A percentile compares a stretch with the other conserved stretches of the same genome.
phyloP scores from a whole-genome alignment of 2,888 invertebrate species.

The Dysmachus trigonus region DNA sequence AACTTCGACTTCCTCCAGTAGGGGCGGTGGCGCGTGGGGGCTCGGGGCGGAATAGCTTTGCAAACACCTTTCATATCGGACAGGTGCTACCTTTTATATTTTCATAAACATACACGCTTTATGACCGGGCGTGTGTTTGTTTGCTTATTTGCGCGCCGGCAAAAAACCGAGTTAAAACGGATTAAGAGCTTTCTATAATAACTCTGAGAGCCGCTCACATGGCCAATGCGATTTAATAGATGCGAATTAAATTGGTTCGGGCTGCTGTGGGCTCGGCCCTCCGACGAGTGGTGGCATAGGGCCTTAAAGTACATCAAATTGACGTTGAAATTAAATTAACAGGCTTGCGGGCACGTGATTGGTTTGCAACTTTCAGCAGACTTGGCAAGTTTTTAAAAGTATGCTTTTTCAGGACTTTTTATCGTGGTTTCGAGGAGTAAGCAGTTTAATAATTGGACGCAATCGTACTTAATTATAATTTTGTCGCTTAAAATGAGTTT shows the following conservation, averaged over 20 bases:
- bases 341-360: background rate
- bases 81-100: background rate
- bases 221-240: conserved; percentile 37
- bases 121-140: background rate
- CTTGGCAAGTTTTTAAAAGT: background rate
- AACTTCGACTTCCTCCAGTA: background rate
- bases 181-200: conserved; percentile 36
- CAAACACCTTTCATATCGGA: conserved; percentile 1
- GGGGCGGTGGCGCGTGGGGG: background rate
- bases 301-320: background rate
- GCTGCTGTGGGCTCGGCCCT: background rate
- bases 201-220: conserved; percentile 2
- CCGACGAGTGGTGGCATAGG: background rate
- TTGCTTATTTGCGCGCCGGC: background rate
- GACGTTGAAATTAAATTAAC: conserved; percentile 22
- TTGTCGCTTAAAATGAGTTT: background rate
- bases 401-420: background rate
- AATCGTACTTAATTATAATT: too few species aligned
- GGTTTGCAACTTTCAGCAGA: background rate
- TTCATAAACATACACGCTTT: background rate
- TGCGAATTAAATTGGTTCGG: conserved; percentile 26
- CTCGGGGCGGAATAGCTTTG: background rate
- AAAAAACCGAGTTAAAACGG: conserved; percentile 27
- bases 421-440: background rate
- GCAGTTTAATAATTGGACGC: background rate